Percentiles rank a stretch among this genome's conserved stretches.
These are phyloP conservation scores for Synergus gifuensis DNA, from an alignment of 2,888 invertebrate genomes.

Conservation along the genomic window DNA sequence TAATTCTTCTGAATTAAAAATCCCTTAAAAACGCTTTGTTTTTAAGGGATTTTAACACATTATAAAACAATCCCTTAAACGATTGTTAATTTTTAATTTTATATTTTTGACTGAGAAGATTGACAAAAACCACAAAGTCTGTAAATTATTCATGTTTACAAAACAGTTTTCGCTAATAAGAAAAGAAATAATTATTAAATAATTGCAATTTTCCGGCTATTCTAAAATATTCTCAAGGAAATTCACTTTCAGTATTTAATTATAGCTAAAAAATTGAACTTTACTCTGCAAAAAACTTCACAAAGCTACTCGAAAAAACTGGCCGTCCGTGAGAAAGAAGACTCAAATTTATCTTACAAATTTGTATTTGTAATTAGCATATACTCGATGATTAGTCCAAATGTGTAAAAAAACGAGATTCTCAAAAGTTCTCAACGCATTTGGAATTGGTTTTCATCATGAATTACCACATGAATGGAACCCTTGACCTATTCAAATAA, in stretches of 20 bases:
- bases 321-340: background rate
- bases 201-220: background rate
- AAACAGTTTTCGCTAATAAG: background rate
- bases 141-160: background rate
- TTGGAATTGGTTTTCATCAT: constrained; percentile 6
- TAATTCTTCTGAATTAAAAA: no score
- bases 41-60: no score
- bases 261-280: no score
- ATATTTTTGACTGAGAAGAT: no score
- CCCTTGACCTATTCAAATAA: constrained; percentile 33
- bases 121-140: no score
- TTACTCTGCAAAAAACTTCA: background rate
- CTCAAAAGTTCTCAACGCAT: constrained; percentile 7
- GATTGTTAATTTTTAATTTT: no score
- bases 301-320: background rate
- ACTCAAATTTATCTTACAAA: background rate
- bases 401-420: background rate
- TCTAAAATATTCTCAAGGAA: no score
- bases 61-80: no score
- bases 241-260: no score
- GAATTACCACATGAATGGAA: background rate
- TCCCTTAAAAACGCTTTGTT: no score
- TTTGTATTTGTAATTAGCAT: background rate
- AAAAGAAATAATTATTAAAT: background rate
- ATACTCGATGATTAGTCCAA: background rate